phyloP scores from a whole-genome alignment of 2,797 vertebrate species.

The Sebastiscus albofasciatus region DNA sequence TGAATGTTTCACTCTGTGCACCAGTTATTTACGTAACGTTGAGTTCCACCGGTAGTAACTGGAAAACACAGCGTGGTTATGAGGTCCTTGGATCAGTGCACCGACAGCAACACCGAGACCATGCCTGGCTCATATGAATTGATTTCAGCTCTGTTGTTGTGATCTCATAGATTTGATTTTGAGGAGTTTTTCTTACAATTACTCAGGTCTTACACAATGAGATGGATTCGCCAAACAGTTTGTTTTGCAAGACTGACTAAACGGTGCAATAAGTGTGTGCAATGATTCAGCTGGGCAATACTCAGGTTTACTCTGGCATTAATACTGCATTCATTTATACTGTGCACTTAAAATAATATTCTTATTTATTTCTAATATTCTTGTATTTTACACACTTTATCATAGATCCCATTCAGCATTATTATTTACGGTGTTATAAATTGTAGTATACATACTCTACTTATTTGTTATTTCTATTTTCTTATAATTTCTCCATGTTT shows the following conservation, averaged over 20 bases:
- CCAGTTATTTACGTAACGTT: not conserved
- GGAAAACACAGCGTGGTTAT: not conserved
- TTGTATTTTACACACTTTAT: not conserved
- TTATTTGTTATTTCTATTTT: not conserved
- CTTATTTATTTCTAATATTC: not conserved
- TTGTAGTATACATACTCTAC: too few species aligned
- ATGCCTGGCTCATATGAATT: conserved; percentile 2
- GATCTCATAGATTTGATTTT: conserved; percentile 18
- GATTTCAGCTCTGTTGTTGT: conserved; percentile 11
- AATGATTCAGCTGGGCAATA: not conserved
- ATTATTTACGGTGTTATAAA: too few species aligned
- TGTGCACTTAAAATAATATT: not conserved
- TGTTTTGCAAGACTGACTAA: not conserved
- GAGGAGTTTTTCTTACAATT: not conserved
- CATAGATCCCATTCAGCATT: not conserved
- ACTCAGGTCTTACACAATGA: conserved; percentile 12
- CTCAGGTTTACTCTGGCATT: not conserved
- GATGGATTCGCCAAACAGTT: not conserved
- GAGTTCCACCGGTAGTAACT: not conserved
- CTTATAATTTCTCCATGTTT: too few species aligned
- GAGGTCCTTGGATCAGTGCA: not conserved
- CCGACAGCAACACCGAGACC: not conserved
- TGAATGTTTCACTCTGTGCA: conserved; percentile 14
- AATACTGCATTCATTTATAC: not conserved
- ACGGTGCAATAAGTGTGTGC: not conserved